Evolutionary conservation across 2,888 invertebrate species (phyloP).

Genomic region (Dicyrtoma fusca): DNA sequence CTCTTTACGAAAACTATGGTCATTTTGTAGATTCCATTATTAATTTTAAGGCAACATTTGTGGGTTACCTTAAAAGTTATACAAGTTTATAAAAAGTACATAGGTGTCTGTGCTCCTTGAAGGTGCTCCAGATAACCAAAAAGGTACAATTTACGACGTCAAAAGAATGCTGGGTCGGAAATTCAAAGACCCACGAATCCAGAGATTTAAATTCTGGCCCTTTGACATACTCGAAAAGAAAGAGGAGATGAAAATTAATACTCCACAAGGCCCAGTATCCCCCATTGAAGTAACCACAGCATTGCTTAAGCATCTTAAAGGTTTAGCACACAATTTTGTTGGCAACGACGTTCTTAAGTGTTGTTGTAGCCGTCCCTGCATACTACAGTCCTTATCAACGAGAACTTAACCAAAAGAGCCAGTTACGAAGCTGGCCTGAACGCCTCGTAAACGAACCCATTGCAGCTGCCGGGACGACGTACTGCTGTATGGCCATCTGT

Average conservation of each 20-base stretch:
- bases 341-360: slow-evolving; percentile 77
- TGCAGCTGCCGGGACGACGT: slow-evolving; percentile 69
- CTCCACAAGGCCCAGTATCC: slow-evolving; percentile 63
- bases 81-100: too few species aligned
- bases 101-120: too few species aligned
- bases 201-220: slow-evolving; percentile 91
- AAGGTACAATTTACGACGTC: slow-evolving; percentile 67
- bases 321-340: slow-evolving; percentile 83
- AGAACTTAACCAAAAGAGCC: slow-evolving; percentile 78
- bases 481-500: slow-evolving; percentile 46
- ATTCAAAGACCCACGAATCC: slow-evolving; percentile 84
- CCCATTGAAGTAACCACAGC: slow-evolving; percentile 69
- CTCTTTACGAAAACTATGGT: too few species aligned
- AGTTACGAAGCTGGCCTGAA: slow-evolving; percentile 80
- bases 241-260: slow-evolving; percentile 35
- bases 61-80: too few species aligned
- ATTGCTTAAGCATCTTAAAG: slow-evolving; percentile 86
- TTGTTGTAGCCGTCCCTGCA: slow-evolving; percentile 79
- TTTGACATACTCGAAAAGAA: slow-evolving; percentile 76
- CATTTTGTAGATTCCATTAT: too few species aligned
- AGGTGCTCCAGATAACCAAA: not conserved
- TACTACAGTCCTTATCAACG: slow-evolving; percentile 70
- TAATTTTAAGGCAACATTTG: too few species aligned
- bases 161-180: slow-evolving; percentile 90
- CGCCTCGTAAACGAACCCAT: slow-evolving; percentile 93